Evolutionary conservation across 2,888 invertebrate genomes (phyloP).

Genomic region (Dicranocentrus wangi): DNA sequence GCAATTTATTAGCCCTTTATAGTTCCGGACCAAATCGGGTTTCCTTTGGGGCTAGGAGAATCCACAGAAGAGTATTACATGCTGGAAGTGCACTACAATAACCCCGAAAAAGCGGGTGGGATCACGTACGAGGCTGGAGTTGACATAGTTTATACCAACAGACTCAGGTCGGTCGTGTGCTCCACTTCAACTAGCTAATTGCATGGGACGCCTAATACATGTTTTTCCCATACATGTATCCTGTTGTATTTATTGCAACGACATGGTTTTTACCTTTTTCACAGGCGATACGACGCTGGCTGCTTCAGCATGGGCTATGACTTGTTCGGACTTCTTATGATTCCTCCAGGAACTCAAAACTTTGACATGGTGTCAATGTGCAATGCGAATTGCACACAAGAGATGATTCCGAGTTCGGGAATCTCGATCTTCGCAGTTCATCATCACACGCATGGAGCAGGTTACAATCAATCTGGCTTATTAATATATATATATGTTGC

Average conservation of each 20-base stretch:
- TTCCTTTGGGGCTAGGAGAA: conserved; percentile 43
- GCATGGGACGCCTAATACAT: no score
- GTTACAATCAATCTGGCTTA: not conserved
- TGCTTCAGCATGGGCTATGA: conserved; percentile 1
- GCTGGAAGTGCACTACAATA: conserved; percentile 57
- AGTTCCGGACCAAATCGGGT: conserved; percentile 61
- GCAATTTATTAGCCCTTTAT: conserved; percentile 42
- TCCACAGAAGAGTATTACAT: conserved; percentile 50
- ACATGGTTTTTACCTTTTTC: not conserved
- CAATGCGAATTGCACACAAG: conserved; percentile 28
- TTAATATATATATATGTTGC: conserved; percentile 9
- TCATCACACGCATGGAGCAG: conserved; percentile 41
- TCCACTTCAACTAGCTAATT: no score
- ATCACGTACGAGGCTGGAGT: conserved; percentile 49
- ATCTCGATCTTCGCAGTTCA: conserved; percentile 33
- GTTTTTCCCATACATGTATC: no score
- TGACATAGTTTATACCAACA: conserved; percentile 39
- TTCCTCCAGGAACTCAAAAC: conserved; percentile 30
- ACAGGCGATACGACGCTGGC: conserved; percentile 19
- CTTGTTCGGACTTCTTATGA: conserved; percentile 18
- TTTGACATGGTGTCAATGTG: no score
- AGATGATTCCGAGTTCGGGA: conserved; percentile 31
- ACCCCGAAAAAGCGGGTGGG: conserved; percentile 41
- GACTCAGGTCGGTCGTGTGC: conserved; percentile 40
- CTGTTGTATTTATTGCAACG: no score